Base-by-base conservation (phyloP, 2,113 vertebrate species). In the Puntigrus tetrazona region DNA sequence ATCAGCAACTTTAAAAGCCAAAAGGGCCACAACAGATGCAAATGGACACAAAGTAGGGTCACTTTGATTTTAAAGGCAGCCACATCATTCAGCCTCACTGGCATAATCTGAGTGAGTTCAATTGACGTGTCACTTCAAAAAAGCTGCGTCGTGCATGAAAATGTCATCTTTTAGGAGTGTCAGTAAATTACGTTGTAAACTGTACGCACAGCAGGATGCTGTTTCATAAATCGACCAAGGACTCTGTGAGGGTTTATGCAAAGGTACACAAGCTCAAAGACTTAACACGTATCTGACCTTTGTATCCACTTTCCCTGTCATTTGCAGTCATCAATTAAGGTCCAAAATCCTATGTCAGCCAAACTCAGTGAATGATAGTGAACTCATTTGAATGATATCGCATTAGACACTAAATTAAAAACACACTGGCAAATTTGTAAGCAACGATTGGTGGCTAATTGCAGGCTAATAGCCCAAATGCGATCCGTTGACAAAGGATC, bases 171-270 rank as follows among this genome's bases (percentile, higher is more conserved):
- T 78, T 78, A 27, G 31, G 13, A n/a, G 22, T 18, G n/a, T 43
- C 55, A 61, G 36, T 78, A 78, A 78, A 78, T 78, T 18, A 78
- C 31, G 36, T 59, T 43, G 76, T 59, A 78, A 78, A 78, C 34
- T 29, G 5, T 43, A 43, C 14, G 14, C 36, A 41, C 52, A 78
- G 36, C 36, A 78, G 13, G 16, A 78, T 8, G 3, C 34, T 2
- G 55, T 18, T 78, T 27, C n/a, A 78, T 61, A 78, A 78, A 61
- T 73, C 38, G 11, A 73, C 38, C 70, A 27, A 73, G 38, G 38
- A 73, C 38, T 73, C 38, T 0, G 36, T 72, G 36, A 72, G 22
- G 69, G 69, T 73, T 73, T 73, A 45, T 73, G 38, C 69, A 73
- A 27, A 45, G 38, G 70, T 73, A 25, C 38, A 72, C 38, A 72